Evolutionary conservation across 2,113 vertebrate genomes (phyloP).

Genomic region (Mesocricetus auratus): DNA sequence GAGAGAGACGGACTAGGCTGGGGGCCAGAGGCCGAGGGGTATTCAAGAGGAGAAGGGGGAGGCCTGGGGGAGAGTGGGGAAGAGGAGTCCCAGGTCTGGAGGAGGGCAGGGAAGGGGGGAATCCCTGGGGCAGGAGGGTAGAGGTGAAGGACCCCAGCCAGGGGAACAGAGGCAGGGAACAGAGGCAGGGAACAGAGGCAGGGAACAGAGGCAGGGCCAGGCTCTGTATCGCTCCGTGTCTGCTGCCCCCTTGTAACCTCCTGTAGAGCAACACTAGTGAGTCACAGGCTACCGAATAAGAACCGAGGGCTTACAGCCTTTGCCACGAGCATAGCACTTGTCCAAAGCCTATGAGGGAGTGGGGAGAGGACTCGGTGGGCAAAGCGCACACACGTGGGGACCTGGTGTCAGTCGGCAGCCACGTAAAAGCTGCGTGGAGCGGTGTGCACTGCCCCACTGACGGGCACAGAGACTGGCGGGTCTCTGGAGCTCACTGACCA

Average conservation of each 20-base stretch:
- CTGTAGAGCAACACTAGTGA: not conserved
- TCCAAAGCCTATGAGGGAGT: fast-evolving
- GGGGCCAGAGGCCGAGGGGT: not conserved
- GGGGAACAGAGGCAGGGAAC: not conserved
- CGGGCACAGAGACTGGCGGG: not conserved
- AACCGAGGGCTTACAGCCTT: fast-evolving
- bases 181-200: too few relatives aligned
- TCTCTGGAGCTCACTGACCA: not conserved
- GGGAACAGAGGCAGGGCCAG: not conserved
- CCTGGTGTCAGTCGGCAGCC: not conserved
- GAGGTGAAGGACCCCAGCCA: not conserved
- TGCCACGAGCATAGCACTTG: fast-evolving
- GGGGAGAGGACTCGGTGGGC: not conserved
- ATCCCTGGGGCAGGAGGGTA: not conserved
- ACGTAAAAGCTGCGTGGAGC: not conserved
- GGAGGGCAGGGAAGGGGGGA: not conserved
- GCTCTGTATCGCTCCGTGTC: not conserved
- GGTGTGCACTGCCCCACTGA: not conserved
- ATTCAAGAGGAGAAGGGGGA: not conserved
- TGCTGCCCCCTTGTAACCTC: not conserved
- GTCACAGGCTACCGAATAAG: fast-evolving
- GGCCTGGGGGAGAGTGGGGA: not conserved
- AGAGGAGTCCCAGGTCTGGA: not conserved
- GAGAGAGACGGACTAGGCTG: conserved; percentile 57
- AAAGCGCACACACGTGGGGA: not conserved